Base-by-base conservation (phyloP, 2,113 vertebrate genomes). In the Triplophysa dalaica region DNA sequence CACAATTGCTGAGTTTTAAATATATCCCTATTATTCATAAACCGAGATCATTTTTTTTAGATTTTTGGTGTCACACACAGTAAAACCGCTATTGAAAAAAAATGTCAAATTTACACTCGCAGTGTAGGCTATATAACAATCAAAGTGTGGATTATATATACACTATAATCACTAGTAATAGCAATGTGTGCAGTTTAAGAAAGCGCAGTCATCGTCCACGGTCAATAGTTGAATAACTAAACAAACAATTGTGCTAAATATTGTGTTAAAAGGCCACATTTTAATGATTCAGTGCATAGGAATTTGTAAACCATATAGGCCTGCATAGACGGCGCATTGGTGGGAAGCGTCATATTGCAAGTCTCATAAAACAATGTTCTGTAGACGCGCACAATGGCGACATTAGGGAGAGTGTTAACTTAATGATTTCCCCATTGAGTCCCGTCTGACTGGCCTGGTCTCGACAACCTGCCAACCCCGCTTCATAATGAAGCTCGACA, bases 391-490 rank as follows among this genome's bases (percentile, higher is more conserved):
- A 95, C 94, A 95, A 95, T 94, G 89, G 90, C 90, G 90, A 94
- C 92, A 94, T 95, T 95, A 94, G 92, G 92, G 91, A 94, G 94
- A 94, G 94, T 94, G 94, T 95, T 95, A 94, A 94, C 94, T 96
- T 96, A 94, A 95, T 95, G 92, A 94, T 94, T 94, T 94, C 90
- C 91, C 91, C 89, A 91, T 94, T 92, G 92, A 94, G 90, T 85
- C 90, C 89, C 87, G 90, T 91, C 93, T 93, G 91, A 93, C 93
- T 94, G 94, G 92, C 92, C 92, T 91, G 90, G 88, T 92, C 91
- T 92, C 93, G 94, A 93, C 92, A 94, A 95, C 93, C 93, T 90
- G 92, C 93, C 91, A 92, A 90, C 91, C 94, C 93, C 88, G 89
- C 86, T 89, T 91, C 90, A 93, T 93, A 93, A 93, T 93, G 94